A percentile compares a stretch with the other conserved stretches of the same genome.
Conservation (phyloP, 2,797 vertebrate genomes). For the Enteromius paludinosus region DNA sequence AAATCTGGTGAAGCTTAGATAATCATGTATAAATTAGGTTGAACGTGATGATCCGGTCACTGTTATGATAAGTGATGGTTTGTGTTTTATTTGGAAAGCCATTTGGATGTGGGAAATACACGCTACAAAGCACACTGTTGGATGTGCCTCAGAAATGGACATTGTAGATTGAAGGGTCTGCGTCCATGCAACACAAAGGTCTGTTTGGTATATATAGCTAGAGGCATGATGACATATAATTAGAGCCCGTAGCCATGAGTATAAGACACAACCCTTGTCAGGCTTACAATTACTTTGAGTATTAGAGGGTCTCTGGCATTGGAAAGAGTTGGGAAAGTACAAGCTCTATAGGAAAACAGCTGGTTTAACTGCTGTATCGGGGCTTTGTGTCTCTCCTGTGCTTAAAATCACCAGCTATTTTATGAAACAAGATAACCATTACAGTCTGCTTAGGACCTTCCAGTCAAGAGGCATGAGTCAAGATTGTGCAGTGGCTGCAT, state of each 20-base stretch:
- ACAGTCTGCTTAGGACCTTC: not conserved
- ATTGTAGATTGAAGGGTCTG: slow-evolving; percentile 34
- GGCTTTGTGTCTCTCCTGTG: slow-evolving; percentile 14
- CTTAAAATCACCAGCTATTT: slow-evolving; percentile 1
- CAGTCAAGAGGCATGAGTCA: not conserved
- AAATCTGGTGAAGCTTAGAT: slow-evolving; percentile 15
- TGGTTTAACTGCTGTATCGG: slow-evolving; percentile 29
- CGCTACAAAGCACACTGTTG: not conserved
- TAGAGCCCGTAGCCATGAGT: slow-evolving; percentile 70
- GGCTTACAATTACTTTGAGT: slow-evolving; percentile 74
- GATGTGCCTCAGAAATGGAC: slow-evolving; percentile 24
- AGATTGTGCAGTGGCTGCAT: not conserved
- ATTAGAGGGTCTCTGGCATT: slow-evolving; percentile 70
- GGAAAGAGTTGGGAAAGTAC: slow-evolving; percentile 63
- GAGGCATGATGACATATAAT: slow-evolving; percentile 75
- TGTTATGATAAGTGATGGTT: not conserved
- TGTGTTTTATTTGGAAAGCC: slow-evolving; percentile 20
- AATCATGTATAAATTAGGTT: slow-evolving; percentile 28
- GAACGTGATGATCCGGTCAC: not conserved
- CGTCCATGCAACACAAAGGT: slow-evolving; percentile 41
- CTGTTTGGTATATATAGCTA: slow-evolving; percentile 60
- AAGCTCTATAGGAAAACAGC: slow-evolving; percentile 63
- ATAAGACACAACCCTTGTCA: slow-evolving; percentile 66
- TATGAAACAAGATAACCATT: slow-evolving; percentile 7
- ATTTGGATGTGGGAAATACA: slow-evolving; percentile 6